phyloP scores from a whole-genome alignment of 2,113 vertebrate genomes.

The Protomyctophum bolini region DNA sequence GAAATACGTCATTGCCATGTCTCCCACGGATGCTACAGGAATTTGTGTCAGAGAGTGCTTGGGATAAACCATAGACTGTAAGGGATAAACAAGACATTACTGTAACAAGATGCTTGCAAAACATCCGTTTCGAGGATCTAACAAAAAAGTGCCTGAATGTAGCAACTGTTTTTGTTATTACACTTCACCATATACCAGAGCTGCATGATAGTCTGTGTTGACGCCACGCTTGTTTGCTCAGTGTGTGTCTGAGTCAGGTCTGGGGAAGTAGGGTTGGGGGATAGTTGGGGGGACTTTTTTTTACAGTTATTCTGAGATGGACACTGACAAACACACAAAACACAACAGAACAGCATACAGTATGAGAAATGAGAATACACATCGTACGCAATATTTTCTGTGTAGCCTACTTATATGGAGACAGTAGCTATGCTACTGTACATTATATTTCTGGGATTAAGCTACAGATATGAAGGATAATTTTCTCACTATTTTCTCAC shows the following conservation, averaged over 20 bases:
- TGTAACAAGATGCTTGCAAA: not conserved
- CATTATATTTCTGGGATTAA: too few relatives aligned
- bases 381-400: too few relatives aligned
- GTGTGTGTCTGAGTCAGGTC: conserved; percentile 62
- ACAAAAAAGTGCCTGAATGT: not conserved
- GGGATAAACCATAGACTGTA: too few relatives aligned
- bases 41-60: too few relatives aligned
- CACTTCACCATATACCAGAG: conserved; percentile 7
- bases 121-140: not conserved
- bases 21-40: too few relatives aligned
- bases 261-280: conserved; percentile 59
- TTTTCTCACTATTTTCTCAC: too few relatives aligned
- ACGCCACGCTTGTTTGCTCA: conserved; percentile 30
- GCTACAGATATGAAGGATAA: too few relatives aligned
- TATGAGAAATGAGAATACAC: too few relatives aligned
- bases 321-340: conserved; percentile 26
- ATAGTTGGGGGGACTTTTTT: conserved; percentile 57
- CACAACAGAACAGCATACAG: not conserved
- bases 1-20: too few relatives aligned
- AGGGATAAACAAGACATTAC: not conserved
- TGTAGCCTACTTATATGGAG: too few relatives aligned
- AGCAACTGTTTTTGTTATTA: not conserved
- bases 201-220: conserved; percentile 13
- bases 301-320: conserved; percentile 60
- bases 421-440: too few relatives aligned